A percentile compares a stretch with the other conserved stretches of the same genome.
phyloP scores from a whole-genome alignment of 64 coral and sea anemone genomes.

The Anthopleura sola region DNA sequence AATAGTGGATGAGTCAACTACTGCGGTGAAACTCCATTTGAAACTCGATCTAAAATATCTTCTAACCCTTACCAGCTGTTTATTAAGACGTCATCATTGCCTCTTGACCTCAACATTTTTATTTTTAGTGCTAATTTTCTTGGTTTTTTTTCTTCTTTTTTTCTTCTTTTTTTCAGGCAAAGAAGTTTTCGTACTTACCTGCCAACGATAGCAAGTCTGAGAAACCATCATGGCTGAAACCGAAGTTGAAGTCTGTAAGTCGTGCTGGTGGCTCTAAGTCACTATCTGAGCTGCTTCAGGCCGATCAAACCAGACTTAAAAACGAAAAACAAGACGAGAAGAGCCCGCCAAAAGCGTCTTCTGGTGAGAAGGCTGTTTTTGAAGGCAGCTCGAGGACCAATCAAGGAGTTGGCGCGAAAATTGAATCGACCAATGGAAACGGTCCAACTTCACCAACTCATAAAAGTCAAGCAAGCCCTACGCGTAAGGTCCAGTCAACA shows the following conservation, averaged over 20 bases:
- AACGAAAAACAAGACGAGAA: background rate
- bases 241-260: background rate
- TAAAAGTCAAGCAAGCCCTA: background rate
- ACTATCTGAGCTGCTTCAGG: background rate
- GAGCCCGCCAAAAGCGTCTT: background rate
- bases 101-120: background rate
- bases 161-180: background rate
- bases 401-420: background rate
- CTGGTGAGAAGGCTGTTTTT: background rate
- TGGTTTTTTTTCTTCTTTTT: background rate
- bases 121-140: background rate
- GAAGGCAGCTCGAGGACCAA: background rate
- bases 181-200: background rate
- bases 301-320: constrained; percentile 1
- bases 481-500: constrained; percentile 7
- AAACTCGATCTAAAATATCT: background rate
- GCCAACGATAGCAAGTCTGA: constrained; percentile 6
- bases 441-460: background rate
- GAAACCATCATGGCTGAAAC: constrained; percentile 3
- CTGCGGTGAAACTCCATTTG: background rate
- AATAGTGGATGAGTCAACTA: background rate
- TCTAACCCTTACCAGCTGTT: background rate
- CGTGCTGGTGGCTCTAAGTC: background rate
- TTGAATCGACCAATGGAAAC: background rate
- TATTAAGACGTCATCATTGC: background rate